Percentiles rank a stretch among this genome's conserved stretches.
Evolutionary conservation across 2,113 vertebrate genomes (phyloP).

Genomic region (Scomber scombrus): DNA sequence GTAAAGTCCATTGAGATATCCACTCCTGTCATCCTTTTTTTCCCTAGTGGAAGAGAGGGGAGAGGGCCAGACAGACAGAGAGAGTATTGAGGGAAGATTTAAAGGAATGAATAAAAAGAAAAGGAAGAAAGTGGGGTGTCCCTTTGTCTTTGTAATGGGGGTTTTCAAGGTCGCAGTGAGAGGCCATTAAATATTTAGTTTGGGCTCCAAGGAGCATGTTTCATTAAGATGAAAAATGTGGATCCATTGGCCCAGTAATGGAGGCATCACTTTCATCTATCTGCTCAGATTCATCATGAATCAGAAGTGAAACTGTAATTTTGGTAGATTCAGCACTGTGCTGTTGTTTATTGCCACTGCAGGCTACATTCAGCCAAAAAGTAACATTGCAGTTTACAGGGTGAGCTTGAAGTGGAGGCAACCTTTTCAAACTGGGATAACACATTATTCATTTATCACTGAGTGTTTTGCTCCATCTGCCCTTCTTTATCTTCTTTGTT

Average conservation of each 20-base stretch:
- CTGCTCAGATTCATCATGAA: constrained; percentile 56
- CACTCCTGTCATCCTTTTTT: constrained; percentile 3
- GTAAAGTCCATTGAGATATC: constrained; percentile 22
- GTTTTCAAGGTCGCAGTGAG: constrained; percentile 68
- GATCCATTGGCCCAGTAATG: constrained; percentile 48
- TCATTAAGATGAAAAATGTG: constrained; percentile 81
- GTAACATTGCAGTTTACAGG: constrained; percentile 42
- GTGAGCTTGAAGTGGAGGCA: constrained; percentile 53
- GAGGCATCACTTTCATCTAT: constrained; percentile 59
- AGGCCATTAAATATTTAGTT: constrained; percentile 81
- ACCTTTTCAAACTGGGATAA: constrained; percentile 49
- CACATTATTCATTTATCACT: constrained; percentile 65
- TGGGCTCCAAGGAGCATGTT: constrained; percentile 68
- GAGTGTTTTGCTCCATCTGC: constrained; percentile 36
- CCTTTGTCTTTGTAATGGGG: constrained; percentile 61
- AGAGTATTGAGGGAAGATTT: background rate
- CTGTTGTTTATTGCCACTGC: constrained; percentile 39
- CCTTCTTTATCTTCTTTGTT: constrained; percentile 32
- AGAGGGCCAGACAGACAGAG: background rate
- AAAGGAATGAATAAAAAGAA: constrained; percentile 32
- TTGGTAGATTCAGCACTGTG: constrained; percentile 17
- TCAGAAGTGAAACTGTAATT: constrained; percentile 24
- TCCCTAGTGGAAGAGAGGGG: background rate
- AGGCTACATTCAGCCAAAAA: constrained; percentile 43
- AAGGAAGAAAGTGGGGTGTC: constrained; percentile 29